A percentile compares a stretch with the other conserved stretches of the same genome.
Conservation (phyloP, 2,113 vertebrate genomes). For the Pluvialis apricaria region DNA sequence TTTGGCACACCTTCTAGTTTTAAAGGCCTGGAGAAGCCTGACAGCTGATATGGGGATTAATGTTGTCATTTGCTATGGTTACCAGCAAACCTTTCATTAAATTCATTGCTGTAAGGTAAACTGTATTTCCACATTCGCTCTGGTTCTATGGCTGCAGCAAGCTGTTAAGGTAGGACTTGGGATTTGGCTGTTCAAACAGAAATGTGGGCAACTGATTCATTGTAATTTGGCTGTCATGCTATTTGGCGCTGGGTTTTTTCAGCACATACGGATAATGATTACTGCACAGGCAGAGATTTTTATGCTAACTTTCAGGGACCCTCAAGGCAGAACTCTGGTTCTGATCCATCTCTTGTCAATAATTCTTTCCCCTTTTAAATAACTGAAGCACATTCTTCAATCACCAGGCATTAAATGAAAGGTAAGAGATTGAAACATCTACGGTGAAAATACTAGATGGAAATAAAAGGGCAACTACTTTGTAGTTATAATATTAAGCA, state of each 20-base stretch:
- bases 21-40: constrained; percentile 14
- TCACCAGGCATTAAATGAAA: constrained; percentile 8
- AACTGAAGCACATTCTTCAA: neutral
- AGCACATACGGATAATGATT: neutral
- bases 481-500: constrained; percentile 13
- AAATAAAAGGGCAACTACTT: constrained; percentile 25
- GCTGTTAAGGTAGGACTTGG: neutral
- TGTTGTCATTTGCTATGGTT: constrained; percentile 36
- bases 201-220: neutral
- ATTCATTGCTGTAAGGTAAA: constrained; percentile 29
- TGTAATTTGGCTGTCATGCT: neutral
- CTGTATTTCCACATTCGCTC: neutral
- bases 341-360: neutral
- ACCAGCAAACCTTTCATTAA: constrained; percentile 38
- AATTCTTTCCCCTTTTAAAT: neutral
- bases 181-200: neutral
- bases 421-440: neutral
- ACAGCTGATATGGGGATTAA: constrained; percentile 23
- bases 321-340: neutral
- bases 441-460: neutral
- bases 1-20: neutral
- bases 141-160: neutral
- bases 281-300: neutral
- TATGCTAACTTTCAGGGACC: neutral
- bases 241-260: neutral